A percentile compares a stretch with the other conserved stretches of the same genome.
These are phyloP conservation scores for Sympetrum striolatum DNA, from an alignment of 2,888 invertebrate genomes.

Conservation along the genomic window DNA sequence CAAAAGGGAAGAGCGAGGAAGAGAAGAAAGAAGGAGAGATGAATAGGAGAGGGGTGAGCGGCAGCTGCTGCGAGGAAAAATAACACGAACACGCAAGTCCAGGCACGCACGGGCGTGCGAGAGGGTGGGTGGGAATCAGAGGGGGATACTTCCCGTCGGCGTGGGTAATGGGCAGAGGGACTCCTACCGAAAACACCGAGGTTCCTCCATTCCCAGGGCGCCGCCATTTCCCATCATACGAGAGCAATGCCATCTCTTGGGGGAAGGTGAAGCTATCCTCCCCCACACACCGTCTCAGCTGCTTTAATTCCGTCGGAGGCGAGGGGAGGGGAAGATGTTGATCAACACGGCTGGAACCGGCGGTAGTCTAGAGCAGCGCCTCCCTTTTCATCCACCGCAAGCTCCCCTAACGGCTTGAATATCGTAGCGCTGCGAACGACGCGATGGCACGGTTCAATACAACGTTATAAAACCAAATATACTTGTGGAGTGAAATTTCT, in stretches of 20 bases:
- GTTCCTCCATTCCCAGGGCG: neutral
- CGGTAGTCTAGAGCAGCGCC: neutral
- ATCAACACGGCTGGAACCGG: neutral
- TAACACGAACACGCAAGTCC: conserved; percentile 17
- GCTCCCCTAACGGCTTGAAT: neutral
- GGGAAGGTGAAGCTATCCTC: neutral
- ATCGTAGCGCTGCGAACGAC: neutral
- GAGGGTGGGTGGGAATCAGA: neutral
- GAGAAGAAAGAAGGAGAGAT: neutral
- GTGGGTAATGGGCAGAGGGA: neutral
- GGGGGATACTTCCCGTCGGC: neutral
- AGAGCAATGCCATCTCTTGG: conserved; percentile 30
- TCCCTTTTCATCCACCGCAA: no score
- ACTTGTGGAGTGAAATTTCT: no score
- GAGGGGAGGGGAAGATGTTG: neutral
- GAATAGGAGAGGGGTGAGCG: neutral
- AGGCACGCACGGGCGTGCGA: conserved; percentile 20
- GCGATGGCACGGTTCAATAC: neutral
- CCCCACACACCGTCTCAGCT: neutral
- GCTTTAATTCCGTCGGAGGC: neutral
- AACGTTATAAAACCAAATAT: neutral
- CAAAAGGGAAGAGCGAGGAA: neutral
- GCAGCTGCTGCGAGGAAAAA: conserved; percentile 6
- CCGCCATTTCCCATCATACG: conserved; percentile 8
- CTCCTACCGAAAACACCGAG: neutral